Conservation (phyloP, 2,797 vertebrate genomes). For the Xyrichtys novacula region DNA sequence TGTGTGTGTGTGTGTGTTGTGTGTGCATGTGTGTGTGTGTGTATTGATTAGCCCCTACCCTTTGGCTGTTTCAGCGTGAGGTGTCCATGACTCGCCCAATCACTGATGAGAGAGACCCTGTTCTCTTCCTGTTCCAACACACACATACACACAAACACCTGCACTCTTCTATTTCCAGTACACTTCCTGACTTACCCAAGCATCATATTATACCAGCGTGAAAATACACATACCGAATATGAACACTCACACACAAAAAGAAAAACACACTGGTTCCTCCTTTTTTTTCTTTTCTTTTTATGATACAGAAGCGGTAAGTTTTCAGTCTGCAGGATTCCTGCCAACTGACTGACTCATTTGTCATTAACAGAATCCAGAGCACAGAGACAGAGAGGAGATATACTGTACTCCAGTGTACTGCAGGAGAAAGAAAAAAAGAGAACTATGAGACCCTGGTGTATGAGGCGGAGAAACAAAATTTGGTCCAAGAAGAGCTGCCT, state of each 20-base stretch:
- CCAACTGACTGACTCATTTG: slow-evolving; percentile 27
- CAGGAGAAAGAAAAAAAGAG: background rate
- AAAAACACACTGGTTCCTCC: background rate
- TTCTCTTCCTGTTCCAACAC: slow-evolving; percentile 32
- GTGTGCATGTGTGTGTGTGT: slow-evolving; percentile 23
- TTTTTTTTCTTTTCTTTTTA: background rate
- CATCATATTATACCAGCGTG: slow-evolving; percentile 32
- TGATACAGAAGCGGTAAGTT: background rate
- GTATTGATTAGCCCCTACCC: slow-evolving; percentile 51
- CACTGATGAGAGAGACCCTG: slow-evolving; percentile 46
- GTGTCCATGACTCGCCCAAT: slow-evolving; percentile 59
- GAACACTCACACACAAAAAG: background rate
- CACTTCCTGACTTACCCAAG: slow-evolving; percentile 20
- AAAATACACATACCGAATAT: background rate
- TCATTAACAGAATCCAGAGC: slow-evolving; percentile 27
- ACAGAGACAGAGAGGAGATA: slow-evolving; percentile 4
- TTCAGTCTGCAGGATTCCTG: slow-evolving; percentile 24
- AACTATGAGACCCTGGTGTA: slow-evolving; percentile 8
- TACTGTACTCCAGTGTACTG: background rate
- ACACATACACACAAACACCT: background rate
- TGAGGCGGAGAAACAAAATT: slow-evolving; percentile 4
- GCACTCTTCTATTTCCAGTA: slow-evolving; percentile 16
- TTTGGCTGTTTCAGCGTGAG: slow-evolving; percentile 59
- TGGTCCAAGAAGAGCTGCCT: background rate
- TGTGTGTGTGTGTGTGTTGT: slow-evolving; percentile 23